Base-by-base conservation (phyloP, 1,140 invertebrate genomes). In the Cotesia typhae region DNA sequence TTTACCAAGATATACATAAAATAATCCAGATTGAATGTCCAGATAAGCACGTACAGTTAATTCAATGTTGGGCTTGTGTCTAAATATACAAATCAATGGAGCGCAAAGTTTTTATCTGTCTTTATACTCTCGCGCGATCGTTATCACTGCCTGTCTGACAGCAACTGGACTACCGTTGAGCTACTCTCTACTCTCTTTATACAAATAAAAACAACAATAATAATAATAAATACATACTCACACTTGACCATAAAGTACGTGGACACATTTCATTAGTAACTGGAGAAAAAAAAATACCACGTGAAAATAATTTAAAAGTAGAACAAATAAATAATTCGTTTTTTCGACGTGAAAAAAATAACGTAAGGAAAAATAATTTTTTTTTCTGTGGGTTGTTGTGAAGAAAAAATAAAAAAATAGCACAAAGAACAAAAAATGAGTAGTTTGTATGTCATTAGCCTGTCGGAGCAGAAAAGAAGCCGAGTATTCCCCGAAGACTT, bases 1-100 rank as follows among this genome's bases (percentile, higher is more conserved):
- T 52, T 10, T 52, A 55, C 17, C 9, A 55, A n/a, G 53, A 28
- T 28, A 28, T 28, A 28, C 53, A 55, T 55, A 4, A 55, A 55
- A 55, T 55, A 55, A 14, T 14, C n/a, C 53, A 55, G 53, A 55
- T 55, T 12, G 5, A 12, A 17, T 55, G 17, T 55, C 17, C 5
- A 47, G 41, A 47, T 47, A 47, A 47, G 10, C 41, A 10, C 41
- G 10, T 47, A 17, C n/a, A 67, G 38, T 52, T 67, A 67, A 28
- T 52, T 55, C 28, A 55, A 55, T 51, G 51, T 67, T 28, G 20
- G 53, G 10, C 41, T 47, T 10, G 52, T 67, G 51, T 67, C 51
- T 51, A 67, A 67, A 55, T 67, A 67, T 67, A 67, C 66, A 67
- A 67, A 67, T 67, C 66, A 67, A 53, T 67, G 47, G 66, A 51